Evolutionary conservation across 1,140 invertebrate genomes (phyloP).

Genomic region (Plectrocnemia conspersa): DNA sequence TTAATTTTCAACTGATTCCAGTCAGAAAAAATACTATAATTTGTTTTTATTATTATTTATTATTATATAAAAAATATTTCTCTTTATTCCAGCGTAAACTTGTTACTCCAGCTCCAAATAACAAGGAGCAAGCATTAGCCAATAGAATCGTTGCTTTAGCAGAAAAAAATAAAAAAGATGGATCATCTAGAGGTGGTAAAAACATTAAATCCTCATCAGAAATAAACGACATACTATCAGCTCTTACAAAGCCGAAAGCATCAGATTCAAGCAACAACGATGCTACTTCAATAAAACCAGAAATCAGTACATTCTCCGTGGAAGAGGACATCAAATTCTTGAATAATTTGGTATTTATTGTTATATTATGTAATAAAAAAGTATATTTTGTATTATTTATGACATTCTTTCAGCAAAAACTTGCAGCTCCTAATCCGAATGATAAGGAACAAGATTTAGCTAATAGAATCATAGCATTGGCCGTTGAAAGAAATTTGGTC

Average conservation of each 20-base stretch:
- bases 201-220: too few species aligned
- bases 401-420: constrained; percentile 24
- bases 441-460: constrained; percentile 44
- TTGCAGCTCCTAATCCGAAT: constrained; percentile 11
- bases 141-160: constrained; percentile 51
- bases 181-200: too few species aligned
- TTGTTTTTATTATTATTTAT: not conserved
- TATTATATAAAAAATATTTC: constrained; percentile 1
- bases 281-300: constrained; percentile 13
- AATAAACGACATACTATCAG: too few species aligned
- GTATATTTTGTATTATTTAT: too few species aligned
- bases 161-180: constrained; percentile 48
- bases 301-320: constrained; percentile 44
- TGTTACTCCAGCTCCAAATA: constrained; percentile 14
- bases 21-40: not conserved
- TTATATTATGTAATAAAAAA: too few species aligned
- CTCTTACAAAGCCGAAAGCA: too few species aligned
- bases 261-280: too few species aligned
- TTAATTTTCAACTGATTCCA: too few species aligned
- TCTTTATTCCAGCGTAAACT: constrained; percentile 27
- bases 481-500: constrained; percentile 49
- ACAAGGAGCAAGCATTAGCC: constrained; percentile 44
- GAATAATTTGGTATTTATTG: constrained; percentile 46
- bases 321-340: constrained; percentile 51
- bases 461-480: constrained; percentile 50